These are phyloP conservation scores for Hypsopygia costalis DNA, from an alignment of 2,888 invertebrate genomes.

Conservation along the genomic window DNA sequence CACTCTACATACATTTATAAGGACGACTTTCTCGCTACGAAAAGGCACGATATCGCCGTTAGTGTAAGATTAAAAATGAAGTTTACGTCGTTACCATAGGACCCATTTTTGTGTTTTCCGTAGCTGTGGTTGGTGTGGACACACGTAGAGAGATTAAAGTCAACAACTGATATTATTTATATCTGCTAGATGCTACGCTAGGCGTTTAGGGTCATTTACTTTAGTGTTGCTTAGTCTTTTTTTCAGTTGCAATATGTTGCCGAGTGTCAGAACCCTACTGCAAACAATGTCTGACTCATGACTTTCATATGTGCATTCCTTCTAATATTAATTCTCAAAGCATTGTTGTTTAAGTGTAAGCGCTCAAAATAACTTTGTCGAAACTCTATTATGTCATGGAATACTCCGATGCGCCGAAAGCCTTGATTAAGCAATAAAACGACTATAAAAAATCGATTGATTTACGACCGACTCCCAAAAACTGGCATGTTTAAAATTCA, in stretches of 20 bases:
- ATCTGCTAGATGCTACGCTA: slow-evolving; percentile 54
- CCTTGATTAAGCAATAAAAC: slow-evolving; percentile 32
- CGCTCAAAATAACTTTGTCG: background rate
- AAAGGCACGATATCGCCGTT: slow-evolving; percentile 31
- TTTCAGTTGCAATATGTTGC: slow-evolving; percentile 40
- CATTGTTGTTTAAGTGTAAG: slow-evolving; percentile 4
- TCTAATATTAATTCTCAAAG: slow-evolving; percentile 7
- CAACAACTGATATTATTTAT: slow-evolving; percentile 64
- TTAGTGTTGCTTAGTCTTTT: slow-evolving; percentile 41
- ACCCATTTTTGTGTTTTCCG: slow-evolving; percentile 27
- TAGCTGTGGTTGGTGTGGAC: slow-evolving; percentile 23
- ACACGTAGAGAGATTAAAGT: slow-evolving; percentile 39
- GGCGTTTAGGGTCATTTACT: slow-evolving; percentile 68
- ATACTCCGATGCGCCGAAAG: slow-evolving; percentile 3
- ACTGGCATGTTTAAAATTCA: slow-evolving; percentile 25
- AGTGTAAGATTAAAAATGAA: slow-evolving; percentile 30
- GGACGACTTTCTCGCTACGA: slow-evolving; percentile 34
- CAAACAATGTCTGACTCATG: slow-evolving; percentile 19
- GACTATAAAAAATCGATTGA: slow-evolving; percentile 39
- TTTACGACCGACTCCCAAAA: slow-evolving; percentile 35
- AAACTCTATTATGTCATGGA: slow-evolving; percentile 5
- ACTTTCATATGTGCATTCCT: slow-evolving; percentile 18
- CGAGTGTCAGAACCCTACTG: slow-evolving; percentile 24
- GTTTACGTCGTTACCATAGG: slow-evolving; percentile 32
- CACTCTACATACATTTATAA: slow-evolving; percentile 58